Conservation (phyloP, 2,888 invertebrate species). For the Pecten maximus region DNA sequence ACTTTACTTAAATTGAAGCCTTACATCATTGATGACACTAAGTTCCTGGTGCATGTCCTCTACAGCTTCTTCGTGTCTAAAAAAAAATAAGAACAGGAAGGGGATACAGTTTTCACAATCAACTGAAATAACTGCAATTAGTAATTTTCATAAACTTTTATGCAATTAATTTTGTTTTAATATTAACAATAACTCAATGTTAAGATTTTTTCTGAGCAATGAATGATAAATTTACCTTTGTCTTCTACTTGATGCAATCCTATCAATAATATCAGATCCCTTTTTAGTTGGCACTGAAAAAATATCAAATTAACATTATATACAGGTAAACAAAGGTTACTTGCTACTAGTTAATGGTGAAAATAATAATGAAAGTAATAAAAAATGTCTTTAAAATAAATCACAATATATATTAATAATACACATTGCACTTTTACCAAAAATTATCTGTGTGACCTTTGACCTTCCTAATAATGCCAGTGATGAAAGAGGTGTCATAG, state of each 20-base stretch:
- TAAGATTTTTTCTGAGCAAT: not conserved
- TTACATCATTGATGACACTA: slow-evolving; percentile 76
- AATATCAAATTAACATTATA: not conserved
- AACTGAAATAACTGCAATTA: not conserved
- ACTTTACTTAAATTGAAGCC: slow-evolving; percentile 44
- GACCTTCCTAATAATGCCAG: not conserved
- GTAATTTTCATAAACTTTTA: not conserved
- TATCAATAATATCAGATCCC: slow-evolving; percentile 79
- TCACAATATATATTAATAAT: not conserved
- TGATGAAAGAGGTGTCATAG: not conserved
- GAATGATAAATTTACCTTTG: slow-evolving; percentile 66
- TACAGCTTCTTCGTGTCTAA: slow-evolving; percentile 79
- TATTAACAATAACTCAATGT: not conserved
- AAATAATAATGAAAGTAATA: not conserved
- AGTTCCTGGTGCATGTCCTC: slow-evolving; percentile 82
- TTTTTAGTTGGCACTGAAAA: slow-evolving; percentile 74
- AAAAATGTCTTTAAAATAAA: not conserved
- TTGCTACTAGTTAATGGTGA: too few relatives aligned
- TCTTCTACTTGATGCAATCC: slow-evolving; percentile 77
- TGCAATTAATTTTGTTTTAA: not conserved
- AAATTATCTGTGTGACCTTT: not conserved
- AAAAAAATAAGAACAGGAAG: slow-evolving; percentile 41
- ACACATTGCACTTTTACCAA: too few relatives aligned
- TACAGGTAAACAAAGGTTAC: not conserved
- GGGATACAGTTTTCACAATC: not conserved